Evolutionary conservation across 2,888 invertebrate genomes (phyloP).

Genomic region (Cybosia mesomella): DNA sequence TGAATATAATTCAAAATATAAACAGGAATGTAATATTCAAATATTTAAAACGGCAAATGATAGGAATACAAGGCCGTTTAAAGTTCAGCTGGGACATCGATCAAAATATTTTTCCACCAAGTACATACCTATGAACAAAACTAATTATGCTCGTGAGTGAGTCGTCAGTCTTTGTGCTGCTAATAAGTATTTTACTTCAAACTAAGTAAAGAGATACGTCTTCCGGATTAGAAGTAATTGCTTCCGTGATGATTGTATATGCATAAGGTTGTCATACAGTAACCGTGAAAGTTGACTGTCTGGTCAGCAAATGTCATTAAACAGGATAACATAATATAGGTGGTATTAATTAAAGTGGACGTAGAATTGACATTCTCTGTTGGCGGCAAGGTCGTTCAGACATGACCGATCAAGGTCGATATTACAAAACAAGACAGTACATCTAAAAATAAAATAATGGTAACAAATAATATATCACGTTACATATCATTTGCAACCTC

Average conservation of each 20-base stretch:
- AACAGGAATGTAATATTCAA: slow-evolving; percentile 37
- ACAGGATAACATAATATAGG: slow-evolving; percentile 48
- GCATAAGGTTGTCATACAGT: slow-evolving; percentile 45
- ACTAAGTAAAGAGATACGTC: slow-evolving; percentile 43
- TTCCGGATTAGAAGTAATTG: slow-evolving; percentile 61
- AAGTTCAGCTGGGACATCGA: slow-evolving; percentile 21
- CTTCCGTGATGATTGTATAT: slow-evolving; percentile 62
- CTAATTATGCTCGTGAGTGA: slow-evolving; percentile 46
- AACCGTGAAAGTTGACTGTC: slow-evolving; percentile 61
- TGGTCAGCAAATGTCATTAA: slow-evolving; percentile 58
- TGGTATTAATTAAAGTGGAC: slow-evolving; percentile 65
- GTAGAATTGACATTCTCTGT: slow-evolving; percentile 66
- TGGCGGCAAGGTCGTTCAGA: slow-evolving; percentile 70
- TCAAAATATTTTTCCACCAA: not conserved
- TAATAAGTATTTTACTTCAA: slow-evolving; percentile 37
- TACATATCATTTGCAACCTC: slow-evolving; percentile 31
- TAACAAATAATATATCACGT: slow-evolving; percentile 35
- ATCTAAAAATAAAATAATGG: slow-evolving; percentile 45
- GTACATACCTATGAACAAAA: slow-evolving; percentile 35
- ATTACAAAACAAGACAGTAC: slow-evolving; percentile 55
- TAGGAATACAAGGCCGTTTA: slow-evolving; percentile 42
- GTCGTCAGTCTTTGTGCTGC: slow-evolving; percentile 42
- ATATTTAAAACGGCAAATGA: slow-evolving; percentile 39
- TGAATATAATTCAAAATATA: not conserved
- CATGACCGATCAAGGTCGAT: slow-evolving; percentile 69